Percentiles rank a stretch among this genome's conserved stretches.
Evolutionary conservation across 2,888 invertebrate genomes (phyloP).

Genomic region (Ophion ellenae): DNA sequence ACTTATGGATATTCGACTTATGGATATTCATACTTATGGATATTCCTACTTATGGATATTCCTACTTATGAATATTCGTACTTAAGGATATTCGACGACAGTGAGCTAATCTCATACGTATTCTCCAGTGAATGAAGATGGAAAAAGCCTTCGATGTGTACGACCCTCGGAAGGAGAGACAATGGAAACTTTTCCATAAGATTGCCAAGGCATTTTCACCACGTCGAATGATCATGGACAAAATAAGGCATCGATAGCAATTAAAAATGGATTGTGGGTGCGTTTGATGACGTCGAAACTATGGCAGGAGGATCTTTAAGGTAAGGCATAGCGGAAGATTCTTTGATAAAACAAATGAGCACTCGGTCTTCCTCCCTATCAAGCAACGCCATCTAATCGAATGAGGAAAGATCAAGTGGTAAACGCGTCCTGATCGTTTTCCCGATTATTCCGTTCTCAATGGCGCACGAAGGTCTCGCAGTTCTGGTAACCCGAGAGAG

Average conservation of each 20-base stretch:
- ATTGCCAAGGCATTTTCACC: neutral
- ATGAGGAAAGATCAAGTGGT: slow-evolving; percentile 34
- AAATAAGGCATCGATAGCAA: neutral
- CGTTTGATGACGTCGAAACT: neutral
- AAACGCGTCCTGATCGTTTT: slow-evolving; percentile 36
- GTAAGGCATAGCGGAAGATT: neutral
- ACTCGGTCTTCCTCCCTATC: neutral
- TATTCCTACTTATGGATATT: too few relatives aligned
- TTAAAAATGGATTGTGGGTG: neutral
- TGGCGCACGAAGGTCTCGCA: neutral
- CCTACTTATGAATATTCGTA: too few relatives aligned
- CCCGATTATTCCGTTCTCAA: slow-evolving; percentile 19
- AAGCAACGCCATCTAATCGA: slow-evolving; percentile 26
- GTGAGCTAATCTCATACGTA: too few relatives aligned
- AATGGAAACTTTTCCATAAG: slow-evolving; percentile 6
- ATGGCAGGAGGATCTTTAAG: neutral
- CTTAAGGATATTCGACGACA: too few relatives aligned
- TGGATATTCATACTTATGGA: too few relatives aligned
- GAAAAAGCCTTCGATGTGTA: neutral
- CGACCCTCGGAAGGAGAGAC: neutral
- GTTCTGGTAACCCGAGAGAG: neutral
- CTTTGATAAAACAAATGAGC: slow-evolving; percentile 4
- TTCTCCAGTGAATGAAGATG: too few relatives aligned
- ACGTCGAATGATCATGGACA: too few relatives aligned
- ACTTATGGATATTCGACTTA: too few relatives aligned